Conservation (phyloP, 1,140 invertebrate species). For the Neuroterus valhalla region DNA sequence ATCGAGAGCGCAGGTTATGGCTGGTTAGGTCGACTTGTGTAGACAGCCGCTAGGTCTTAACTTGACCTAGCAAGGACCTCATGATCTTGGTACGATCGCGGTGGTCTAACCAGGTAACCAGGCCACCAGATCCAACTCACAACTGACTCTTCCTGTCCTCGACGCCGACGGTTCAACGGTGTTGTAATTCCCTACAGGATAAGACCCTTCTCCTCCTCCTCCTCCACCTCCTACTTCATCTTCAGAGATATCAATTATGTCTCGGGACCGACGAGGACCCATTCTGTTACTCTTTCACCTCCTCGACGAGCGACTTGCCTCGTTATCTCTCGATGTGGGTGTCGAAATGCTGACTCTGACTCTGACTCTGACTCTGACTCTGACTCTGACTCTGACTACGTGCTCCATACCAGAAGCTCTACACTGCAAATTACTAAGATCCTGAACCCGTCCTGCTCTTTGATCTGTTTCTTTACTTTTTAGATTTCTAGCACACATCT, state of each 20-base stretch:
- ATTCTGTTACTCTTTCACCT: constrained; percentile 7
- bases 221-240: constrained; percentile 17
- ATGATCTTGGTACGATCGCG: constrained; percentile 20
- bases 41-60: constrained; percentile 1
- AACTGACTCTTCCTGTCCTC: constrained; percentile 8
- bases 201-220: background rate
- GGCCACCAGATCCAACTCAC: too few relatives aligned
- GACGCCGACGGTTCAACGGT: constrained; percentile 5
- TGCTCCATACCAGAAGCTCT: background rate
- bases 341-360: background rate
- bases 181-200: constrained; percentile 22
- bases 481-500: background rate
- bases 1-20: background rate
- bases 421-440: background rate
- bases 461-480: background rate
- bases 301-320: constrained; percentile 2
- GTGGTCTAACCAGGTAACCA: background rate
- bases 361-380: too few relatives aligned
- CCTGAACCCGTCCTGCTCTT: background rate
- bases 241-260: constrained; percentile 24
- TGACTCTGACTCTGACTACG: too few relatives aligned
- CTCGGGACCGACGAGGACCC: background rate
- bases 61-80: background rate
- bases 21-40: background rate
- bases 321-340: constrained; percentile 7